A percentile compares a stretch with the other conserved stretches of the same genome.
Evolutionary conservation across 1,140 invertebrate species (phyloP).

Genomic region (Frieseomelitta varia): DNA sequence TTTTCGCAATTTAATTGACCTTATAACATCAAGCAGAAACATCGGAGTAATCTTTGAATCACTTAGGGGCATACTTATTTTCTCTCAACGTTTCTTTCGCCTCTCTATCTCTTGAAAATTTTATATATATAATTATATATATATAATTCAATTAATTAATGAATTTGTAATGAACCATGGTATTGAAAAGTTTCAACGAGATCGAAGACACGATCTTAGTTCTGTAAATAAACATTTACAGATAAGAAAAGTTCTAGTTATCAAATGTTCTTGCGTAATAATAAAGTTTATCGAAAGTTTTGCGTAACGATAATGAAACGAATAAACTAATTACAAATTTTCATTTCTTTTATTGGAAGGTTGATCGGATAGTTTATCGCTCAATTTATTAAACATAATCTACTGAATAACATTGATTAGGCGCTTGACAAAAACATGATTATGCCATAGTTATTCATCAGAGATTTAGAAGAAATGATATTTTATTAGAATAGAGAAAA

Average conservation of each 20-base stretch:
- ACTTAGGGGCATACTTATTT: neutral
- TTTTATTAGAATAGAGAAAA: neutral
- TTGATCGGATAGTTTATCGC: neutral
- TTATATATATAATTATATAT: neutral
- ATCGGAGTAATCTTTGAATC: neutral
- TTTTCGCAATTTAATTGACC: neutral
- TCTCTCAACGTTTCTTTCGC: neutral
- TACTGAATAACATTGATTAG: conserved; percentile 8
- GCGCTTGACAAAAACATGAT: too few species aligned
- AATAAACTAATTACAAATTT: neutral
- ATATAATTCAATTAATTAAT: too few species aligned
- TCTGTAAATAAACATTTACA: neutral
- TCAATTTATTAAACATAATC: neutral
- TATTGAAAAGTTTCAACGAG: neutral
- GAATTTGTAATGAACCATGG: neutral
- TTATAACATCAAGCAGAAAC: neutral
- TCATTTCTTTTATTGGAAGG: neutral
- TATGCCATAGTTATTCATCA: neutral
- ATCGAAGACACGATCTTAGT: neutral
- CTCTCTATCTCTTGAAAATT: neutral
- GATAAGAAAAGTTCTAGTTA: neutral
- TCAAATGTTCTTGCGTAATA: neutral
- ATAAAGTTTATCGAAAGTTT: neutral
- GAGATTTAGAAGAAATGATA: neutral
- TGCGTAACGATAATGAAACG: neutral